Conservation (phyloP, 2,113 vertebrate genomes). For the Archilochus colubris region DNA sequence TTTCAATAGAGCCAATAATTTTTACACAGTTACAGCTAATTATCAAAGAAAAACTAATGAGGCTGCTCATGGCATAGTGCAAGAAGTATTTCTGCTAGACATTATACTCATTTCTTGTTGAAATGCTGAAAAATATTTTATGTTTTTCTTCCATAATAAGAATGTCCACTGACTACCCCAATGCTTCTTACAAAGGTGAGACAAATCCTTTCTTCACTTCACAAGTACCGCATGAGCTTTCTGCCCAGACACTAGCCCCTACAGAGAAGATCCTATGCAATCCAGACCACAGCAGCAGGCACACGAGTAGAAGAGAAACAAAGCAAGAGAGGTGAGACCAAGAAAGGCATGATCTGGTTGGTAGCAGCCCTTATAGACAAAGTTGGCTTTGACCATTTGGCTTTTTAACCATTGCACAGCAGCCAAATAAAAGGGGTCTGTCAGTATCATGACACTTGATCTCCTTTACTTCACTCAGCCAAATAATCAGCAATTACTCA, state of each 20-base stretch:
- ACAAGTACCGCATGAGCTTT: neutral
- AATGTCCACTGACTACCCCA: neutral
- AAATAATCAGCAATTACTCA: neutral
- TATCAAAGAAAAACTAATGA: conserved; percentile 69
- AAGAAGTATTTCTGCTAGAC: conserved; percentile 6
- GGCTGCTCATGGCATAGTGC: neutral
- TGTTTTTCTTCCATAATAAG: neutral
- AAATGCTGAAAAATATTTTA: neutral
- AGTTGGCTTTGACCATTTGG: too few species aligned
- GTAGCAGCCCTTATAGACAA: neutral
- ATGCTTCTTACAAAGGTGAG: neutral
- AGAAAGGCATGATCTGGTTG: neutral
- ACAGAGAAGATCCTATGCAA: neutral
- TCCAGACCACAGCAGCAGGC: neutral
- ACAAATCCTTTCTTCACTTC: neutral
- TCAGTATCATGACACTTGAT: neutral
- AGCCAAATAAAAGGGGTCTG: neutral
- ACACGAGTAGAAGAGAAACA: neutral
- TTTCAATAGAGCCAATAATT: conserved; percentile 70
- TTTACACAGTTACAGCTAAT: conserved; percentile 65
- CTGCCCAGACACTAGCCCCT: neutral
- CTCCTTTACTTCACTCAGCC: neutral
- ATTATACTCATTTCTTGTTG: neutral
- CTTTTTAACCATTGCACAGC: neutral
- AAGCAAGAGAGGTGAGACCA: neutral